Base-by-base conservation (phyloP, 30 jellyfish, hydroid and myxozoan genomes). In the Aurelia aurita region DNA sequence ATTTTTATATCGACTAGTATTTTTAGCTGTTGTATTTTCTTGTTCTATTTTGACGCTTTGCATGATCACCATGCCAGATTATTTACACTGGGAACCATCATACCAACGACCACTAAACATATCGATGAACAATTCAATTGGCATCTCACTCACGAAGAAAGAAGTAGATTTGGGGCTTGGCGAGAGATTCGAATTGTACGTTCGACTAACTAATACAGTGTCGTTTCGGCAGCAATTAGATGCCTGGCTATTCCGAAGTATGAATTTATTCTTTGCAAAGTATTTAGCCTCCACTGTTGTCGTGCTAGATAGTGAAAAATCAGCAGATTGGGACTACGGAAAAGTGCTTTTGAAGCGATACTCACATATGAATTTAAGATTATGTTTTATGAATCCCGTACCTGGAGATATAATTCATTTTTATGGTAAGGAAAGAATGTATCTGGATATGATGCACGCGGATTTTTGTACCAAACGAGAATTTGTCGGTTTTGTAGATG, bases 401-500 rank as follows among this genome's bases (percentile, higher is more conserved):
- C 77, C 83, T 21, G 67, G 28, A 6, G 85, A 66, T 3, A 57
- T 66, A 8, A 68, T 83, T 10, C 80, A 83, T 54, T 64, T 32
- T 61, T 69, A 71, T 87, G 87, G 87, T 12, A 69, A 71, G 46
- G 84, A 58, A 16, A 69, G 93, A 58, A 71, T 69, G 87, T 83
- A 54, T 45, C 58, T 55, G 3, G 93, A 83, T 47, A 83, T 83
- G 93, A 51, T 69, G 79, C 76, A 69, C 59, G 87, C 81, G 0
- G 93, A 83, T 20, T 34, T 26, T 5, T 83, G 87, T 61, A 70
- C 35, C 13, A n/a, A 16, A 12, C 6, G 45, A 32, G 87, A 62
- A 9, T 83, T 18, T 39, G 87, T 83, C 31, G 93, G 93, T 6
- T 83, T 69, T 61, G 80, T 83, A 3, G 93, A 83, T 59, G 74